Evolutionary conservation across 2,888 invertebrate genomes (phyloP).

Genomic region (Polietes domitor): DNA sequence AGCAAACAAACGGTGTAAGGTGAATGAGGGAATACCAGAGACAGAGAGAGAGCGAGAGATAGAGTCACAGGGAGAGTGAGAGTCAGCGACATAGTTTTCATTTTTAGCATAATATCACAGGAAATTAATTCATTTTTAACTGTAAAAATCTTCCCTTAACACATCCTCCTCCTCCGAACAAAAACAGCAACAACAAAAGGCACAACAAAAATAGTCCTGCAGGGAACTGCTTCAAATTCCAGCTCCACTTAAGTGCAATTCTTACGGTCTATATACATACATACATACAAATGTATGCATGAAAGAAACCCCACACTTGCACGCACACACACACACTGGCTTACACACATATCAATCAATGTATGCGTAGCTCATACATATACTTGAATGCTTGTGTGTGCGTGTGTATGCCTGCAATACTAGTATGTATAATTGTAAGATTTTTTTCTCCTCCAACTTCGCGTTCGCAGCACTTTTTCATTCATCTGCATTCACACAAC

Average conservation of each 20-base stretch:
- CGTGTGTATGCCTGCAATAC: slow-evolving; percentile 40
- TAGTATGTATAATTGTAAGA: slow-evolving; percentile 48
- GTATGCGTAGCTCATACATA: slow-evolving; percentile 44
- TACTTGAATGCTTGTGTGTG: slow-evolving; percentile 38
- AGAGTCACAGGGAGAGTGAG: too few relatives aligned
- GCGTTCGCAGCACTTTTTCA: slow-evolving; percentile 40
- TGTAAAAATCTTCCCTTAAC: not conserved
- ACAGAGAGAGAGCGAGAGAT: too few relatives aligned
- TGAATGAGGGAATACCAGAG: not conserved
- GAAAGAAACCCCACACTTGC: not conserved
- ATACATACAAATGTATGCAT: not conserved
- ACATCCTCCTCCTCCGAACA: not conserved
- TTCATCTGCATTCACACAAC: slow-evolving; percentile 48
- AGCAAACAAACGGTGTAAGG: not conserved
- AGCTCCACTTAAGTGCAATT: slow-evolving; percentile 17
- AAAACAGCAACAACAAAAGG: not conserved
- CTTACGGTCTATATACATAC: not conserved
- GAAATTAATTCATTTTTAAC: slow-evolving; percentile 20
- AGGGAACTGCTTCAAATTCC: not conserved
- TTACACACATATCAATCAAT: slow-evolving; percentile 22
- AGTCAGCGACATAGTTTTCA: slow-evolving; percentile 31
- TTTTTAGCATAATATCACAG: slow-evolving; percentile 14
- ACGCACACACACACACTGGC: not conserved
- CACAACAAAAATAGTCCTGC: not conserved
- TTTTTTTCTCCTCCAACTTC: slow-evolving; percentile 40